phyloP scores from a whole-genome alignment of 2,113 vertebrate genomes.

The Cynoglossus semilaevis region DNA sequence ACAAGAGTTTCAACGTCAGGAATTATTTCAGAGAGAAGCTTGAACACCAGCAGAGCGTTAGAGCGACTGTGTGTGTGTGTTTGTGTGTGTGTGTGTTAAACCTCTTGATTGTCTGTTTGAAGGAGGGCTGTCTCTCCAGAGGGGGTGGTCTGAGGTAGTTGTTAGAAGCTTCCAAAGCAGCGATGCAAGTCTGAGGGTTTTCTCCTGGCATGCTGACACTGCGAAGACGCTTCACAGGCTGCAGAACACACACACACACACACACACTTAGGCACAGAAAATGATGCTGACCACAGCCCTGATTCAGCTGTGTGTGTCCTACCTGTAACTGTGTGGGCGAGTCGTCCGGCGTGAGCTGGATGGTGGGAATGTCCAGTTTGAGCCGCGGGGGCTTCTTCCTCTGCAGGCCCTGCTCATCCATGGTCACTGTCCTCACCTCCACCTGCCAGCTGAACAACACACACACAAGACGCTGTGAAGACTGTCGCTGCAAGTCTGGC shows the following conservation, averaged over 20 bases:
- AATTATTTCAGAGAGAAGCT: not conserved
- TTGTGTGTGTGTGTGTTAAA: slow-evolving; percentile 53
- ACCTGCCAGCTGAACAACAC: slow-evolving; percentile 69
- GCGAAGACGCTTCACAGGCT: slow-evolving; percentile 74
- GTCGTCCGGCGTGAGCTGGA: slow-evolving; percentile 74
- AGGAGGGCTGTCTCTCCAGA: slow-evolving; percentile 84
- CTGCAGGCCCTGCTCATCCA: slow-evolving; percentile 86
- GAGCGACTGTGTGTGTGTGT: slow-evolving; percentile 15
- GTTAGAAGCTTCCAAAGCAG: slow-evolving; percentile 61
- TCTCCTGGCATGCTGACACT: slow-evolving; percentile 91
- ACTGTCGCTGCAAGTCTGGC: no score
- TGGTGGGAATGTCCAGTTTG: slow-evolving; percentile 84
- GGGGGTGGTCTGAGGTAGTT: slow-evolving; percentile 77
- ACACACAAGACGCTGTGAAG: not conserved
- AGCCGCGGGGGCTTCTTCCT: slow-evolving; percentile 93
- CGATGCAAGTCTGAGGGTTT: slow-evolving; percentile 72
- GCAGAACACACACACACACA: slow-evolving; percentile 21
- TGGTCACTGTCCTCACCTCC: slow-evolving; percentile 57
- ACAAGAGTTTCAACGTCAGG: not conserved
- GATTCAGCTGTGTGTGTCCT: not conserved
- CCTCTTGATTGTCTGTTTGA: slow-evolving; percentile 94
- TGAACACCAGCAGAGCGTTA: not conserved
- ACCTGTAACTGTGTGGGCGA: slow-evolving; percentile 77
- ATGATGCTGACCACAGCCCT: not conserved
- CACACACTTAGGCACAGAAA: not conserved